Percentiles rank a stretch among this genome's conserved stretches.
These are phyloP conservation scores for Drosophila nigritarsus DNA, from an alignment of 2,888 invertebrate species.

Conservation along the genomic window DNA sequence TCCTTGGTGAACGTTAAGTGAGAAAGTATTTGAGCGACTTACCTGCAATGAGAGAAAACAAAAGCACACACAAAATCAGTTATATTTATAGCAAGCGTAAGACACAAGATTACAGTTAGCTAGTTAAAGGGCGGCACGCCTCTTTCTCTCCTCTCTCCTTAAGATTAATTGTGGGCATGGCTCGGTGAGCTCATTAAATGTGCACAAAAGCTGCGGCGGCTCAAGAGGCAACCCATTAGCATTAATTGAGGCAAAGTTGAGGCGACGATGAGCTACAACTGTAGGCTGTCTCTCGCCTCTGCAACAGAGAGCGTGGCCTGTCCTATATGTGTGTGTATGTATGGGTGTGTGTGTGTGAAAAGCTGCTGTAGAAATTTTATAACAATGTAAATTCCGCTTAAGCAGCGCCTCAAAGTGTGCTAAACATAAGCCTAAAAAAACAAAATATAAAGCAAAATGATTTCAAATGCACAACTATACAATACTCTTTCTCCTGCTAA, in stretches of 20 bases:
- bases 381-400: conserved; percentile 38
- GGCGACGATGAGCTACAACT: conserved; percentile 43
- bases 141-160: neutral
- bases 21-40: conserved; percentile 63
- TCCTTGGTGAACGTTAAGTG: conserved; percentile 45
- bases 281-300: neutral
- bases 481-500: neutral
- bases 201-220: conserved; percentile 41
- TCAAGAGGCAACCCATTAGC: conserved; percentile 59
- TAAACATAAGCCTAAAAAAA: conserved; percentile 12
- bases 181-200: conserved; percentile 46
- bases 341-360: conserved; percentile 8
- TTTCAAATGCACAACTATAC: neutral
- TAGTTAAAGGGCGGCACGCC: conserved; percentile 11
- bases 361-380: conserved; percentile 19
- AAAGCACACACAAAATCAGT: conserved; percentile 55
- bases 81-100: conserved; percentile 57
- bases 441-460: conserved; percentile 1
- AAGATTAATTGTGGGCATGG: conserved; percentile 36
- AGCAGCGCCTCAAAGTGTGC: conserved; percentile 31
- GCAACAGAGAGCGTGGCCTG: neutral
- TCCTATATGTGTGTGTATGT: neutral
- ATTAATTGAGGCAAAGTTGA: conserved; percentile 67
- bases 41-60: conserved; percentile 63
- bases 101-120: conserved; percentile 32